phyloP scores from a whole-genome alignment of 2,797 vertebrate genomes.

The Channallabes apus region DNA sequence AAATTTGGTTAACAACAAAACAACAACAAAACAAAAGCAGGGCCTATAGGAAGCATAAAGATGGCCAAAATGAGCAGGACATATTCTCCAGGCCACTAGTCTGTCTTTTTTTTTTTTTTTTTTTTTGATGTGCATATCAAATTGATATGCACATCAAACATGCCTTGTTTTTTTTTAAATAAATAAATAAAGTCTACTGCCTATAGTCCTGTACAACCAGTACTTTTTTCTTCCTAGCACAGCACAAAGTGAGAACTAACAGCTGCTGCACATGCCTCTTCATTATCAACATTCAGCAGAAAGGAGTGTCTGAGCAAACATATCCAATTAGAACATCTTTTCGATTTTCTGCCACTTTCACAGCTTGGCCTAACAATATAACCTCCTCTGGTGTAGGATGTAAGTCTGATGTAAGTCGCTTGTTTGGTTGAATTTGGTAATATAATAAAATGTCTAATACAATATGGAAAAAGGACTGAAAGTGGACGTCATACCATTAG shows the following conservation, averaged over 20 bases:
- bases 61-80: neutral
- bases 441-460: conserved; percentile 76
- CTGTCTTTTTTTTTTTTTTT: neutral
- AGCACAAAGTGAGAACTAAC: conserved; percentile 67
- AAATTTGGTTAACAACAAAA: no score
- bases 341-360: conserved; percentile 72
- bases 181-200: conserved; percentile 6
- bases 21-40: conserved; percentile 4
- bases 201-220: conserved; percentile 39
- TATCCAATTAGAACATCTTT: conserved; percentile 75
- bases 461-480: conserved; percentile 61
- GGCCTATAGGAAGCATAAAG: neutral
- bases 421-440: conserved; percentile 72
- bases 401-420: conserved; percentile 7
- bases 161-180: conserved; percentile 26
- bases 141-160: conserved; percentile 51
- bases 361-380: conserved; percentile 72
- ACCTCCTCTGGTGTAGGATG: conserved; percentile 63
- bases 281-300: conserved; percentile 75
- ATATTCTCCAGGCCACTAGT: conserved; percentile 3
- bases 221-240: conserved; percentile 32
- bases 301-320: conserved; percentile 69
- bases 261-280: conserved; percentile 68
- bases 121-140: no score
- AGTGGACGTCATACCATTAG: conserved; percentile 35